Base-by-base conservation (phyloP, 2,888 invertebrate species). In the Alloscopus bannaensis region DNA sequence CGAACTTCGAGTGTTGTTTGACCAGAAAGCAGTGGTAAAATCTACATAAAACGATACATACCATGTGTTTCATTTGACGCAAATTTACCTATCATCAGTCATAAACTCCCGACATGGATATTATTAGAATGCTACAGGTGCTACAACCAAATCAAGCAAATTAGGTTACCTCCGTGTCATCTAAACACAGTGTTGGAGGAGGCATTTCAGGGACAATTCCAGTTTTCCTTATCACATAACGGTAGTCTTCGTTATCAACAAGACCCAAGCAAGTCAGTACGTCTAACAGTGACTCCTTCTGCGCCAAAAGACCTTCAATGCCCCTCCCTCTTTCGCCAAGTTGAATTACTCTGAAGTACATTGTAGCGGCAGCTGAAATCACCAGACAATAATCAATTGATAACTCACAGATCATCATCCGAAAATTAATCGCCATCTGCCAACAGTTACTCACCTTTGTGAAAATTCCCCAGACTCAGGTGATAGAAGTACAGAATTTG, bases 401-500 rank as follows among this genome's bases (percentile, higher is more conserved):
- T n/a, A n/a, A n/a, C n/a, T n/a, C n/a, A n/a, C n/a, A n/a, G n/a
- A 22, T 28, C 20, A 57, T 8, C 11, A 24, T 57, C 24, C 59
- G 22, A 36, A 6, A 6, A 22, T 22, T 22, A 57, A 13, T 57
- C 13, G 24, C 3, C 11, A 31, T 26, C 8, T 59, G 28, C 29
- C 26, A 40, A 26, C n/a, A 55, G 45, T 24, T 24, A 42, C 31
- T 26, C 59, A 75, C 83, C 85, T 79, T 86, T 84, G 45, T 83
- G 83, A 45, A 81, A 86, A 57, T 86, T 84, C 26, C 81, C 80
- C n/a, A 73, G 70, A 13, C 45, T 76, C 22, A 85, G 62, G 62
- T 86, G 83, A 50, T 85, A 86, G n/a, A 84, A 73, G 62, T 84
- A 86, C 8, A 86, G 52, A 45, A 86, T 84, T 59, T 85, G 86